Evolutionary conservation across 37 sponge, comb jelly and placozoan species (phyloP), one percentile per base, ranked within the genome.

Genomic region (Dysidea cf. avara): DNA sequence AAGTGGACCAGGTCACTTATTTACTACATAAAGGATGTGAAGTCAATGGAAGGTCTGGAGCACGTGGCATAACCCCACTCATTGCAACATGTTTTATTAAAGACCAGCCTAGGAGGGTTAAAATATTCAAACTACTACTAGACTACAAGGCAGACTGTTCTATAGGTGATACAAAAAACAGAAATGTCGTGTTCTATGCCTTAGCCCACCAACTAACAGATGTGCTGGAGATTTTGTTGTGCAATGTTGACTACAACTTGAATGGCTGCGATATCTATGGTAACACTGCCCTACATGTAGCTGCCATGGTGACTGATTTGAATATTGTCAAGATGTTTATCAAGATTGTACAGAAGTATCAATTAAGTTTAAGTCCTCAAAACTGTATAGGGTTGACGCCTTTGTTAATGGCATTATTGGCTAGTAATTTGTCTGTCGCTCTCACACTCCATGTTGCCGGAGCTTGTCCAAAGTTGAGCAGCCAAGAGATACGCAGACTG

Each of bases 111-210:
- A 56, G 16, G 33, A 43, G 69, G 6, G 28, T 13, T 20, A 35
- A 25, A 30, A 47, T 78, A 28, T 54, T 38, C 14, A 50, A 55
- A 6, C 33, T 57, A 11, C 60, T 78, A n/a, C 50, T 78, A 29
- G n/a, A 33, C 12, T 1, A 68, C 17, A 40, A 47, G 14, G 79
- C 79, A 14, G 50, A 56, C 31, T 43, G 56, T 22, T 47, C 49
- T 6, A 35, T 57, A 34, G 39, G 40, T 0, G 79, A 78, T 69
- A 39, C 4, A 7, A 34, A 68, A 5, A 57, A 69, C 6, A n/a
- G 69, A 18, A 78, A 58, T 69, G 17, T 56, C 17, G 61, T 78
- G 39, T 30, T 35, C 43, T 78, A 78, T 56, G 79, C 79, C 0
- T 39, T 34, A 7, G 61, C 60, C 21, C 7, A 56, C 37, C 7